Evolutionary conservation across 2,888 invertebrate species (phyloP).

Genomic region (Xestia rhomboidea): DNA sequence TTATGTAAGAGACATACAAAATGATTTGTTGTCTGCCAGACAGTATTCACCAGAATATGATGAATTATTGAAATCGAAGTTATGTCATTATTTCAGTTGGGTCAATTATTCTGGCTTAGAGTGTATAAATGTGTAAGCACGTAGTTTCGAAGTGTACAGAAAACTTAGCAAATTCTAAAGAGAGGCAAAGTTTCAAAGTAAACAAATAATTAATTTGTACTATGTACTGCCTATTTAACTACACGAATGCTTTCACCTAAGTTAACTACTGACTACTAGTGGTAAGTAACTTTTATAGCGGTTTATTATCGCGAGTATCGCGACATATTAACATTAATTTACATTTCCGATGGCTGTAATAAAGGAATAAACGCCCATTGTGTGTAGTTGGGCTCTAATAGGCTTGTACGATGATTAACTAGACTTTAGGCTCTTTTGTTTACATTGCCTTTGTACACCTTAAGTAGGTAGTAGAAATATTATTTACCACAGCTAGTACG

Average conservation of each 20-base stretch:
- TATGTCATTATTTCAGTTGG: slow-evolving; percentile 24
- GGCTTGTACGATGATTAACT: slow-evolving; percentile 45
- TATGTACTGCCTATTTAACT: slow-evolving; percentile 12
- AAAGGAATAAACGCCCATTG: slow-evolving; percentile 71
- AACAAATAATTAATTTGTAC: slow-evolving; percentile 28
- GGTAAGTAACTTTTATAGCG: slow-evolving; percentile 67
- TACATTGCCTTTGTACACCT: background rate
- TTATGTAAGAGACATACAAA: slow-evolving; percentile 57
- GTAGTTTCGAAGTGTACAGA: background rate
- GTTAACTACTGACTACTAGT: slow-evolving; percentile 25
- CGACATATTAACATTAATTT: slow-evolving; percentile 83
- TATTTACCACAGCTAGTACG: background rate
- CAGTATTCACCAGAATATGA: slow-evolving; percentile 45
- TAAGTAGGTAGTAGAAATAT: background rate
- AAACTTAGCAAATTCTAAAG: background rate
- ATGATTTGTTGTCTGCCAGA: slow-evolving; percentile 54
- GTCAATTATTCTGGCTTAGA: slow-evolving; percentile 15
- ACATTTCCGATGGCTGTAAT: slow-evolving; percentile 81
- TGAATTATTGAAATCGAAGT: slow-evolving; percentile 33
- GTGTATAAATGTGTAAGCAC: background rate
- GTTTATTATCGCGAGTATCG: slow-evolving; percentile 81
- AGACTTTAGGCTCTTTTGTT: slow-evolving; percentile 30
- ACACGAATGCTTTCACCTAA: slow-evolving; percentile 48
- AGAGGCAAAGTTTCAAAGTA: background rate
- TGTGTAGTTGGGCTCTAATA: slow-evolving; percentile 63